Evolutionary conservation across 2,888 invertebrate genomes (phyloP).

Genomic region (Dicranocentrus wangi): DNA sequence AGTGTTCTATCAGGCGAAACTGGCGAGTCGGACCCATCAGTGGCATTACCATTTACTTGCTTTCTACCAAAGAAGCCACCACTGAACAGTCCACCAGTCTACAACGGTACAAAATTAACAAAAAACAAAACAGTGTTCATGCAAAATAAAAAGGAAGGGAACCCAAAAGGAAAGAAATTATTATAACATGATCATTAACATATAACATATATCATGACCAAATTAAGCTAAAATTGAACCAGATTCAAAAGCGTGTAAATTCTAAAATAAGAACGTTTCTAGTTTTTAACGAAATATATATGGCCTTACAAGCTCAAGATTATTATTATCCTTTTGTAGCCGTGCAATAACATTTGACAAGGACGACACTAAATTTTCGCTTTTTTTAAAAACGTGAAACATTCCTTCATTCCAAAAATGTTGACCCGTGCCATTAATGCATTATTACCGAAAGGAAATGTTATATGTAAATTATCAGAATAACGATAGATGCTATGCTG

Average conservation of each 20-base stretch:
- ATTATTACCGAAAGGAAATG: no score
- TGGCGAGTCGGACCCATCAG: conserved; percentile 70
- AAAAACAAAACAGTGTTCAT: conserved; percentile 44
- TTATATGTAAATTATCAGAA: background rate
- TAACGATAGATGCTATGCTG: no score
- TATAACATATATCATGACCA: conserved; percentile 31
- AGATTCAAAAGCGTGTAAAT: conserved; percentile 2
- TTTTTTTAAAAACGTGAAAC: no score
- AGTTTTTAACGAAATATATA: background rate
- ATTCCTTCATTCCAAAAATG: no score
- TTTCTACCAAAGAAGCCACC: conserved; percentile 72
- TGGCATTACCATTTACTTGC: conserved; percentile 68
- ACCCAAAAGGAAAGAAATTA: conserved; percentile 13
- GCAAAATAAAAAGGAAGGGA: conserved; percentile 49
- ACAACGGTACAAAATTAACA: conserved; percentile 65
- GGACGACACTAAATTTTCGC: no score
- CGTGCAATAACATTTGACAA: conserved; percentile 27
- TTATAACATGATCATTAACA: no score
- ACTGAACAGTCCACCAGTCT: conserved; percentile 72
- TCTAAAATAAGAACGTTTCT: background rate
- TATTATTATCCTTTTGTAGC: conserved; percentile 65
- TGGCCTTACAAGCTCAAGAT: background rate
- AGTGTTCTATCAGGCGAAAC: conserved; percentile 63
- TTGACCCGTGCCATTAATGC: no score
- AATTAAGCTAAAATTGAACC: background rate